phyloP scores from a whole-genome alignment of 1,140 invertebrate genomes.

The Patella vulgata region DNA sequence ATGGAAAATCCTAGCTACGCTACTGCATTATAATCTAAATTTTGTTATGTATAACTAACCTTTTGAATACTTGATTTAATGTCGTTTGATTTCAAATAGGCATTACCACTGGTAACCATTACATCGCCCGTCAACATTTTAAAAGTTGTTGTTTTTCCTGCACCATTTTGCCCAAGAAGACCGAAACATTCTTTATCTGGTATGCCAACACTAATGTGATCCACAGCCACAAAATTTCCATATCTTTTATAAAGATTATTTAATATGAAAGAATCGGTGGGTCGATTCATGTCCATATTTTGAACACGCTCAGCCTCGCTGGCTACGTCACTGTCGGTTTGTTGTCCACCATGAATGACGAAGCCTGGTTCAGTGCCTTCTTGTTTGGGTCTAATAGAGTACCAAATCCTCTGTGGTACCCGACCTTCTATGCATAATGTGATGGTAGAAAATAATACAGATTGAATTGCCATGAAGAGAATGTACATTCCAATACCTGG shows the following conservation, averaged over 20 bases:
- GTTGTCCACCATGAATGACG: no score
- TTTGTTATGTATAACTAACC: no score
- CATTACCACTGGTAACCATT: conserved; percentile 52
- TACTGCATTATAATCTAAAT: no score
- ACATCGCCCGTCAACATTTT: conserved; percentile 77
- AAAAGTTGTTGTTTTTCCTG: no score
- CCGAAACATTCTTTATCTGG: conserved; percentile 84
- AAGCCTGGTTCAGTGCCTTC: no score
- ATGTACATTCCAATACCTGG: conserved; percentile 71
- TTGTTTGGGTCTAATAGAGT: not conserved
- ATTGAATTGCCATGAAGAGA: conserved; percentile 68
- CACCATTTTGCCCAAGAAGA: conserved; percentile 84
- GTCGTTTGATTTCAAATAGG: conserved; percentile 43
- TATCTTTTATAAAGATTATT: conserved; percentile 72
- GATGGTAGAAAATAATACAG: conserved; percentile 69
- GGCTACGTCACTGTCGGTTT: conserved; percentile 48
- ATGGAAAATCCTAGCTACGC: no score
- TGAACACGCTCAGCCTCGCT: conserved; percentile 42
- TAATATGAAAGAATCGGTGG: conserved; percentile 50
- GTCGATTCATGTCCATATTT: not conserved
- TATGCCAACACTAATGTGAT: no score
- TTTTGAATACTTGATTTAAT: conserved; percentile 65
- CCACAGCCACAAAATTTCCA: conserved; percentile 74
- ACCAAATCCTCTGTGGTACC: conserved; percentile 4
- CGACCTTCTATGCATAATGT: conserved; percentile 69